Evolutionary conservation across 2,888 invertebrate species (phyloP).

Genomic region (Hydrotaea diabolus): DNA sequence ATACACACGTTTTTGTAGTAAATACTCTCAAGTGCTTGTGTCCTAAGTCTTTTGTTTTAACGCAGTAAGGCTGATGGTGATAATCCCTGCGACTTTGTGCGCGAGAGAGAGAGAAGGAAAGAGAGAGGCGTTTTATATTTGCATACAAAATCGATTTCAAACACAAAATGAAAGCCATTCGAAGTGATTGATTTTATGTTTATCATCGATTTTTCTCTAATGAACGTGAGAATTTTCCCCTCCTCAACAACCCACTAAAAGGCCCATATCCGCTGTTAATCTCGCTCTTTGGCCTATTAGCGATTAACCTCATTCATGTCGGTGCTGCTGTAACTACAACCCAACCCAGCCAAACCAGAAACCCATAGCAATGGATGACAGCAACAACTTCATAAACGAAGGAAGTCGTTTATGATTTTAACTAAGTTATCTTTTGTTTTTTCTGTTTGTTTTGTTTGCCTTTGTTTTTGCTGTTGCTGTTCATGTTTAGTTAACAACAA

Average conservation of each 20-base stretch:
- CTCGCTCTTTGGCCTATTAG: constrained; percentile 5
- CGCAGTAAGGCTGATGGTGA: no score
- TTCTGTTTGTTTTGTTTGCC: neutral
- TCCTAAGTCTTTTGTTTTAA: constrained; percentile 48
- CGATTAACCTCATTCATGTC: constrained; percentile 44
- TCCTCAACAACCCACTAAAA: constrained; percentile 47
- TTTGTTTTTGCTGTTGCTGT: neutral
- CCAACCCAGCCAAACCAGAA: constrained; percentile 34
- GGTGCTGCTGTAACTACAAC: neutral
- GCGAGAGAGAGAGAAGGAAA: no score
- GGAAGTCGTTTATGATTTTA: constrained; percentile 53
- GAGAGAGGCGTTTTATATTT: neutral
- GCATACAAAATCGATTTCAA: neutral
- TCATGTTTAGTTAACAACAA: constrained; percentile 41
- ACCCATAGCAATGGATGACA: neutral
- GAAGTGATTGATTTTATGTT: neutral
- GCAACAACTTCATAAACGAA: constrained; percentile 26
- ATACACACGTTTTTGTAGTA: neutral
- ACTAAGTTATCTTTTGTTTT: constrained; percentile 33
- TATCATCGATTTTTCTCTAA: constrained; percentile 29
- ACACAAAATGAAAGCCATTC: neutral
- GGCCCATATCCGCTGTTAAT: constrained; percentile 57
- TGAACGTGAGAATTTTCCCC: constrained; percentile 65
- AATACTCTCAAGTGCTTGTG: constrained; percentile 17
- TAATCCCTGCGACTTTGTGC: no score